A percentile compares a stretch with the other conserved stretches of the same genome.
Evolutionary conservation across 2,113 vertebrate species (phyloP).

Genomic region (Sapajus apella): DNA sequence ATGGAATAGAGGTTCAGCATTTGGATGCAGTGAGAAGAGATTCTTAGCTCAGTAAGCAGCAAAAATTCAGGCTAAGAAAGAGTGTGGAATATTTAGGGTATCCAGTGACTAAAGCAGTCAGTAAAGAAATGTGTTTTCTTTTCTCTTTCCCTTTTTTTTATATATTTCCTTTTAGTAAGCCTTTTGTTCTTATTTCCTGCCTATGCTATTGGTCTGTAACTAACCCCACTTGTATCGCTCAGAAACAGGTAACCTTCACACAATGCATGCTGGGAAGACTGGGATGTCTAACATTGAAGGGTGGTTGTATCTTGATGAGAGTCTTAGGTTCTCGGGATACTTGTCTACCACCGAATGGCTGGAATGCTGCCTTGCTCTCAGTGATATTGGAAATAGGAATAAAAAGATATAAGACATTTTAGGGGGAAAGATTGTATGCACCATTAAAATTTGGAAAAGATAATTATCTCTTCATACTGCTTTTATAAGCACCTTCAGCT

Average conservation of each 20-base stretch:
- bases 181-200: not conserved
- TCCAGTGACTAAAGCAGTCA: rapidly evolving
- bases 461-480: not conserved
- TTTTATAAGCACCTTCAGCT: not conserved
- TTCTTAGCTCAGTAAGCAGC: not conserved
- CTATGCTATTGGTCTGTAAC: not conserved
- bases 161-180: not conserved
- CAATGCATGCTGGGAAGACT: not conserved
- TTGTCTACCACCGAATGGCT: not conserved
- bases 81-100: not conserved
- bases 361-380: not conserved
- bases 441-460: slow-evolving; percentile 18
- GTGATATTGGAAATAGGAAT: not conserved
- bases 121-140: not conserved
- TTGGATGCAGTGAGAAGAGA: not conserved
- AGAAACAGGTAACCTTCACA: not conserved
- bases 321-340: not conserved
- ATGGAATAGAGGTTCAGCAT: not conserved
- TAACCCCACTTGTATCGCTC: not conserved
- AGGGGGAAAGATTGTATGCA: not conserved
- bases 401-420: not conserved
- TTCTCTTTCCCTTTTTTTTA: not conserved
- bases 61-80: not conserved
- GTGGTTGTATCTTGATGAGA: no score
- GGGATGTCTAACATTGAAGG: not conserved